Percentiles rank a stretch among this genome's conserved stretches.
These are phyloP conservation scores for Acronicta alni DNA, from an alignment of 2,888 invertebrate species.

Conservation along the genomic window DNA sequence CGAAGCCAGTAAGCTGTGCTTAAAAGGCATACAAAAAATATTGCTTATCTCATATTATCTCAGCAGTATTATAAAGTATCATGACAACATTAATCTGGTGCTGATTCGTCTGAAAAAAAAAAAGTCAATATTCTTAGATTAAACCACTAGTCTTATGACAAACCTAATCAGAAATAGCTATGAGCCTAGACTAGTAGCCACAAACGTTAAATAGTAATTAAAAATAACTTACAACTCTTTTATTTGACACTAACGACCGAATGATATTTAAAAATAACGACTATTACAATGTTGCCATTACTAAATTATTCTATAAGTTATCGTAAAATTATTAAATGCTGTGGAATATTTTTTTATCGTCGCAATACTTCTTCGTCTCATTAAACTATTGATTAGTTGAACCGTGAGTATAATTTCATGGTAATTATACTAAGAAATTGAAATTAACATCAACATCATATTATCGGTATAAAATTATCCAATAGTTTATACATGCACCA, in stretches of 20 bases:
- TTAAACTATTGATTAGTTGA: constrained; percentile 31
- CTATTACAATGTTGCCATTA: constrained; percentile 51
- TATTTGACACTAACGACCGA: constrained; percentile 43
- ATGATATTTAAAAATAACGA: constrained; percentile 38
- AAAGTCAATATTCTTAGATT: too few relatives aligned
- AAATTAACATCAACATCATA: too few relatives aligned
- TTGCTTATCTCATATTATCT: too few relatives aligned
- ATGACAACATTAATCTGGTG: too few relatives aligned
- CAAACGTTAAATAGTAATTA: constrained; percentile 35
- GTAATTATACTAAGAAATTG: not conserved
- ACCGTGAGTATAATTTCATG: constrained; percentile 20
- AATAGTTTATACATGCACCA: too few relatives aligned
- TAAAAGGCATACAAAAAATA: too few relatives aligned
- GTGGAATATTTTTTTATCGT: constrained; percentile 33
- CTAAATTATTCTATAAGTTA: constrained; percentile 28
- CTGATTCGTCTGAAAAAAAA: too few relatives aligned
- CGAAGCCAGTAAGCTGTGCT: too few relatives aligned
- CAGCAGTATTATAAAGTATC: too few relatives aligned
- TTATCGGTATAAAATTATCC: too few relatives aligned
- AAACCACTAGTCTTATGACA: too few relatives aligned
- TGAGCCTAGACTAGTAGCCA: constrained; percentile 19
- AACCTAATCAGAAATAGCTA: not conserved
- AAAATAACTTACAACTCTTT: constrained; percentile 43
- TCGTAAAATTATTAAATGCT: constrained; percentile 40
- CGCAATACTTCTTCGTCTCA: constrained; percentile 18